Percentiles rank a stretch among this genome's conserved stretches.
These are phyloP conservation scores for Scytalopus superciliaris DNA, from an alignment of 2,113 vertebrate genomes.

Conservation along the genomic window DNA sequence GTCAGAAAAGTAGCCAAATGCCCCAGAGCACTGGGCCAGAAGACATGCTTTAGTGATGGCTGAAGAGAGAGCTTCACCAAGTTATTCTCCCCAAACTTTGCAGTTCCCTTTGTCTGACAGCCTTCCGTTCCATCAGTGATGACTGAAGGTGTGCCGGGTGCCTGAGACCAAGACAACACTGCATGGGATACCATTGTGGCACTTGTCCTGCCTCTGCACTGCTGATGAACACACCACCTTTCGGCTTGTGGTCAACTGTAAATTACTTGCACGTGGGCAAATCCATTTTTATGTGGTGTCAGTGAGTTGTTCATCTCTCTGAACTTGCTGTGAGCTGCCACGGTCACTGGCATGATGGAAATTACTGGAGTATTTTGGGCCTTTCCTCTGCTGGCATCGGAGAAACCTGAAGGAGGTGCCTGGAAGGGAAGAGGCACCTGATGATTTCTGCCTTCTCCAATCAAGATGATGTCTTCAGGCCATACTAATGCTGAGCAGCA, in stretches of 20 bases:
- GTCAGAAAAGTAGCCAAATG: not conserved
- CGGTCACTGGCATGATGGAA: not conserved
- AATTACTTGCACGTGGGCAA: not conserved
- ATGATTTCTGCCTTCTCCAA: not conserved
- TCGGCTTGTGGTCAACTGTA: not conserved
- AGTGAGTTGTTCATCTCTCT: not conserved
- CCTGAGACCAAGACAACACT: not conserved
- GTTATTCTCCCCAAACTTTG: not conserved
- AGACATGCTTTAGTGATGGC: not conserved
- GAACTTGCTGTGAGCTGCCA: not conserved
- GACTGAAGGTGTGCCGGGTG: not conserved
- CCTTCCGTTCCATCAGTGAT: fast-evolving
- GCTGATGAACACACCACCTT: no score
- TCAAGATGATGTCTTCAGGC: not conserved
- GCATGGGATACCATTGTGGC: fast-evolving
- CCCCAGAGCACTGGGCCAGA: not conserved
- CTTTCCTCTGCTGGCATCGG: not conserved
- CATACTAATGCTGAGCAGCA: not conserved
- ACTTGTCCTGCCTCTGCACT: not conserved
- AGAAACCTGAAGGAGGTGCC: not conserved
- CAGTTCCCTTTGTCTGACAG: not conserved
- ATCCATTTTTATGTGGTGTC: not conserved
- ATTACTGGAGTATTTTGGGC: not conserved
- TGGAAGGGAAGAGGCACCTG: not conserved
- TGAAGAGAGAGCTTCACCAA: not conserved